Percentiles rank a stretch among this genome's conserved stretches.
Conservation (phyloP, 2,113 vertebrate species). For the Sinocyclocheilus grahami region DNA sequence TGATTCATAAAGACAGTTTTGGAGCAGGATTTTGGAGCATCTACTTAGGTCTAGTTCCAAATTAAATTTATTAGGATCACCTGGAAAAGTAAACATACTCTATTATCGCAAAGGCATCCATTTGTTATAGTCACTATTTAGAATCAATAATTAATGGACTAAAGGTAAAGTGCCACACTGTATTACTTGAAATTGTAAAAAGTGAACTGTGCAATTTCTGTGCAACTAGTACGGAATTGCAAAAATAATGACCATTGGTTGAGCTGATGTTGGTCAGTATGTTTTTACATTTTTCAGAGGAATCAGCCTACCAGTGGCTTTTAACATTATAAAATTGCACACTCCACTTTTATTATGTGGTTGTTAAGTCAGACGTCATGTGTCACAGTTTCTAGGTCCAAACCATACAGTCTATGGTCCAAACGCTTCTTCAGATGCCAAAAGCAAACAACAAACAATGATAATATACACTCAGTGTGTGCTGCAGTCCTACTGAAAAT, state of each 20-base stretch:
- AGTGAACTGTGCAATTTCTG: not conserved
- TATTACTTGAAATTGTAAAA: not conserved
- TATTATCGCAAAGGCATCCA: not conserved
- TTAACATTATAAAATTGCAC: not conserved
- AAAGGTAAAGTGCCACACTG: not conserved
- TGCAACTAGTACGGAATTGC: not conserved
- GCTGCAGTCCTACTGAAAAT: too few species aligned
- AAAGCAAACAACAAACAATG: not conserved
- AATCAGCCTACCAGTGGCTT: not conserved
- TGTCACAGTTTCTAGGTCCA: not conserved
- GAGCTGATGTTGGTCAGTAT: not conserved
- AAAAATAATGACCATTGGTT: not conserved
- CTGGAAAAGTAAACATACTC: not conserved
- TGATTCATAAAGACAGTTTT: not conserved
- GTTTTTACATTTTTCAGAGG: not conserved
- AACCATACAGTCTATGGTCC: not conserved
- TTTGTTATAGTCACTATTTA: not conserved
- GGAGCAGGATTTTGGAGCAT: not conserved
- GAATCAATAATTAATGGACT: not conserved
- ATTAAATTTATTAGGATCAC: not conserved
- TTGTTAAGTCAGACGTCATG: not conserved
- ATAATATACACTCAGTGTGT: too few species aligned
- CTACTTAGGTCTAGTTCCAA: not conserved
- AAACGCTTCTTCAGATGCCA: not conserved
- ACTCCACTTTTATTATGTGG: not conserved